Percentiles rank a stretch among this genome's conserved stretches.
Evolutionary conservation across 2,797 vertebrate species (phyloP).

Genomic region (Melanogrammus aeglefinus): DNA sequence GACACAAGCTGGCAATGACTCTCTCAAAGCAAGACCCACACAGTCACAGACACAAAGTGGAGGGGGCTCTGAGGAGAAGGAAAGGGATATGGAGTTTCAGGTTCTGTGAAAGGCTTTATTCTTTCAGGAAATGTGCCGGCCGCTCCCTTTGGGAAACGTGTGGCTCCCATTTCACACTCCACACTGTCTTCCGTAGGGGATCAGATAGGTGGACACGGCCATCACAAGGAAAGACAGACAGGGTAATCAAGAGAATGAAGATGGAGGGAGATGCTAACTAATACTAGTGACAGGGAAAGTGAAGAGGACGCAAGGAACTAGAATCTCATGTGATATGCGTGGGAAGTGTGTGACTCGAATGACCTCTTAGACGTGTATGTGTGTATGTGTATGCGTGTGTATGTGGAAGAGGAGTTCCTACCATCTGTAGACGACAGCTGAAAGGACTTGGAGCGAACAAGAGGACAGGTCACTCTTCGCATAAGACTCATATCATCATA

Average conservation of each 20-base stretch:
- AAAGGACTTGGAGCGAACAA: constrained; percentile 94
- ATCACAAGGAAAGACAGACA: not conserved
- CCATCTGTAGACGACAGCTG: constrained; percentile 90
- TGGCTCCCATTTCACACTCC: constrained; percentile 12
- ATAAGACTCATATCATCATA: constrained; percentile 97
- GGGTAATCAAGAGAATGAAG: constrained; percentile 15
- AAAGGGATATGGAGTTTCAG: constrained; percentile 46
- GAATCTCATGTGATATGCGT: not conserved
- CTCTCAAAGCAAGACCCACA: constrained; percentile 31
- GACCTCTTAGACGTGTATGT: not conserved
- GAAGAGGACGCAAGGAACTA: not conserved
- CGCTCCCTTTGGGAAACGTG: not conserved
- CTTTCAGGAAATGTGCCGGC: constrained; percentile 20
- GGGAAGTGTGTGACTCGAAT: not conserved
- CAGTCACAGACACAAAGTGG: constrained; percentile 3
- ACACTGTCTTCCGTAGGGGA: constrained; percentile 13
- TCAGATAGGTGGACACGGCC: constrained; percentile 11
- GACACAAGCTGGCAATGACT: constrained; percentile 61
- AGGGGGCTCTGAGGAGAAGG: not conserved
- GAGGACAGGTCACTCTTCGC: constrained; percentile 89
- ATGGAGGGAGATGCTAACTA: not conserved
- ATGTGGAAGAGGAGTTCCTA: constrained; percentile 52
- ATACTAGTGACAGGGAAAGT: not conserved
- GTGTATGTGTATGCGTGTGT: not conserved
- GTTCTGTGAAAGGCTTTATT: constrained; percentile 39